Base-by-base conservation (phyloP, 2,888 invertebrate species). In the Smittia sp. region DNA sequence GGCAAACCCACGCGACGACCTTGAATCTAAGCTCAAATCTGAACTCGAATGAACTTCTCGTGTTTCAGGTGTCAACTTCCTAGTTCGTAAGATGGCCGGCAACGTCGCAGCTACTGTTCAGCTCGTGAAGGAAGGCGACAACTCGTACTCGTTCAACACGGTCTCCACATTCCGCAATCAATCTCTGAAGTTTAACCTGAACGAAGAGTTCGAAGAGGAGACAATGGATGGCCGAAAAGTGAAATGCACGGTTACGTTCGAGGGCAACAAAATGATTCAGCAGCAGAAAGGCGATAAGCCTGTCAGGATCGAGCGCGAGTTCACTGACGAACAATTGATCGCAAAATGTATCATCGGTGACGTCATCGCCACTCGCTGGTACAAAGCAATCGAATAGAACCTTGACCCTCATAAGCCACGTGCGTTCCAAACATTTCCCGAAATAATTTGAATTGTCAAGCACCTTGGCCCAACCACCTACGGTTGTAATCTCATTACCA, bases 31-130 rank as follows among this genome's bases (percentile, higher is more conserved):
- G 2, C 11, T 11, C 11, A 20, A 9, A 3, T 32, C 9, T 32
- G 32, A 32, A 32, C 32, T 32, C 9, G 9, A 3, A 9, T 9
- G 32, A 32, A 32, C 32, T 32, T 9, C 9, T 32, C 32, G n/a
- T n/a, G n/a, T 32, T 83, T 1, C 82, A 94, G 94, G 93, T 75
- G 93, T 94, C 15, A 90, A 91, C 18, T 82, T 92, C 76, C 86
- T 93, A 78, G 90, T 78, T 1, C 78, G 81, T 0, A 80, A 81
- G 74, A 74, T 80, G 13, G 81, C 80, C 0, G 13, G 76, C 1
- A 77, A 76, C 1, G 27, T 81, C n/a, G 77, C 75, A 0, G 80
- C 81, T 6, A 75, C 78, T 1, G 78, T 79, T n/a, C 76, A 77
- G 13, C 67, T 82, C 9, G 76, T 74, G 0, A 75, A 74, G 7